A percentile compares a stretch with the other conserved stretches of the same genome.
Evolutionary conservation across 2,113 vertebrate species (phyloP).

Genomic region (Gallinago paraguaiae): DNA sequence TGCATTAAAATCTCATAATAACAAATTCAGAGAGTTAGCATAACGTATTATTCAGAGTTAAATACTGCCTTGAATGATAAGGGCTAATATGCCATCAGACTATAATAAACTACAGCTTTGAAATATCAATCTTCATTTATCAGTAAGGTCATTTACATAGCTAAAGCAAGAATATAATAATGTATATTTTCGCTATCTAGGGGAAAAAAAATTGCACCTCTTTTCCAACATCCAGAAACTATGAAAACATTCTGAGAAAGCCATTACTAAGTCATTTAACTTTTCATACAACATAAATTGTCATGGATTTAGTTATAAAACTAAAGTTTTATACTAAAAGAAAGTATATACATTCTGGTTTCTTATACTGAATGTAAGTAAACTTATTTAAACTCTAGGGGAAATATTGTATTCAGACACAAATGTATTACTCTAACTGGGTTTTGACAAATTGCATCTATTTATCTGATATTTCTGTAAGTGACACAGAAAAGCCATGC

Average conservation of each 20-base stretch:
- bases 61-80: conserved; percentile 60
- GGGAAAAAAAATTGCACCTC: neutral
- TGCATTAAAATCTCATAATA: conserved; percentile 52
- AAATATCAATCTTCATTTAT: conserved; percentile 65
- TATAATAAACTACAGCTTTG: conserved; percentile 42
- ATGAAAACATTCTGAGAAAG: neutral
- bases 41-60: conserved; percentile 63
- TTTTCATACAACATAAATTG: conserved; percentile 38
- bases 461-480: neutral
- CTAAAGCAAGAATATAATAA: conserved; percentile 27
- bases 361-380: neutral
- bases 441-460: neutral
- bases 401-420: neutral
- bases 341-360: neutral
- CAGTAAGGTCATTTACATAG: conserved; percentile 42
- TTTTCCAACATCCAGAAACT: conserved; percentile 15
- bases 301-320: conserved; percentile 27
- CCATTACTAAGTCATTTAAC: conserved; percentile 21
- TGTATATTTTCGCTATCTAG: conserved; percentile 2
- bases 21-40: conserved; percentile 35
- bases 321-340: neutral
- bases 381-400: neutral
- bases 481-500: neutral
- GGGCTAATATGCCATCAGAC: conserved; percentile 21
- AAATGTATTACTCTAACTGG: neutral